These are phyloP conservation scores for Microchrysa polita DNA, from an alignment of 2,888 invertebrate species.

Conservation along the genomic window DNA sequence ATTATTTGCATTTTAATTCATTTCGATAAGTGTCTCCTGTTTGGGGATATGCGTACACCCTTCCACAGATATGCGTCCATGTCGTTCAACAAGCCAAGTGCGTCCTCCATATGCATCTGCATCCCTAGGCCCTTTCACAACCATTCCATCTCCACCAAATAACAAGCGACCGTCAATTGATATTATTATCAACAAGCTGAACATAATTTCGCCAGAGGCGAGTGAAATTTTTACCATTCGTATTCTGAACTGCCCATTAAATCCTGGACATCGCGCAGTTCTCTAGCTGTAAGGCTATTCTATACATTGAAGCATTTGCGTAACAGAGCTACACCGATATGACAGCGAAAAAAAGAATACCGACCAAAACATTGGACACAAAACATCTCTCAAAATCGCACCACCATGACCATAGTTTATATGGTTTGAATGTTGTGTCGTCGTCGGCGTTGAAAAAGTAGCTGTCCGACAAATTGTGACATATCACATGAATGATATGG, in stretches of 20 bases:
- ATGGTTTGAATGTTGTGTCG: too few species aligned
- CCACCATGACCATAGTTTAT: too few species aligned
- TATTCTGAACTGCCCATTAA: background rate
- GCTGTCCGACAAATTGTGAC: conserved; percentile 44
- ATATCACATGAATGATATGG: conserved; percentile 40
- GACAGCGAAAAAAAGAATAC: conserved; percentile 10
- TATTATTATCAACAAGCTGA: conserved; percentile 38
- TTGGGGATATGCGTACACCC: background rate
- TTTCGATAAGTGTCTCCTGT: conserved; percentile 16
- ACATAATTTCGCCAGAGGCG: conserved; percentile 35
- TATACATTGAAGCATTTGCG: background rate
- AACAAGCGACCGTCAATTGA: conserved; percentile 39
- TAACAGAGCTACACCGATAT: conserved; percentile 21
- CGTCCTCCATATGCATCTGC: background rate
- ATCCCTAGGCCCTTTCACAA: too few species aligned
- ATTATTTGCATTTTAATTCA: conserved; percentile 22
- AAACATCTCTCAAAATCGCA: conserved; percentile 24
- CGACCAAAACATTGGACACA: background rate
- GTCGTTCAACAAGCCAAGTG: background rate
- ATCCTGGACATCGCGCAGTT: background rate
- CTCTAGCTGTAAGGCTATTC: background rate
- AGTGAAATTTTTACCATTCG: conserved; percentile 33
- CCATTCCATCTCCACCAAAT: conserved; percentile 4
- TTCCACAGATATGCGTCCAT: background rate
- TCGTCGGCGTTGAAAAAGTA: conserved; percentile 19